A percentile compares a stretch with the other conserved stretches of the same genome.
phyloP scores from a whole-genome alignment of 1,140 invertebrate genomes.

The Teleopsis dalmanni region DNA sequence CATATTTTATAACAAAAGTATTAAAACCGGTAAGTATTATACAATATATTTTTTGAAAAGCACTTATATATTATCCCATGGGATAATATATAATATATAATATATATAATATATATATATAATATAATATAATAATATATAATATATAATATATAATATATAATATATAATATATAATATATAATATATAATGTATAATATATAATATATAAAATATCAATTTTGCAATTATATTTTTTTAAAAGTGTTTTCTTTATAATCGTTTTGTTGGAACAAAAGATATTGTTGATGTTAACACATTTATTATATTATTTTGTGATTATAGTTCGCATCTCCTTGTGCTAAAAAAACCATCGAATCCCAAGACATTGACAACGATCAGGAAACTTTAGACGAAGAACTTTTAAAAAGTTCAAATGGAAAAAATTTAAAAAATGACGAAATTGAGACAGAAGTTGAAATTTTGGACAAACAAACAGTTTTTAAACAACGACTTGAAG shows the following conservation, averaged over 20 bases:
- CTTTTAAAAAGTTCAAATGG: constrained; percentile 19
- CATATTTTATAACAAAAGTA: constrained; percentile 83
- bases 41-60: background rate
- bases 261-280: too few relatives aligned
- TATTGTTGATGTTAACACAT: too few relatives aligned
- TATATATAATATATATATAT: too few relatives aligned
- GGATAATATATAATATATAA: too few relatives aligned
- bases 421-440: constrained; percentile 9
- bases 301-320: background rate
- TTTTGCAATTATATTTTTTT: too few relatives aligned
- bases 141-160: too few relatives aligned
- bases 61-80: background rate
- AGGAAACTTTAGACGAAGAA: constrained; percentile 29
- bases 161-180: too few relatives aligned
- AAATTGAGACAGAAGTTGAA: background rate
- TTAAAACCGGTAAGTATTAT: constrained; percentile 65
- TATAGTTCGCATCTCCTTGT: constrained; percentile 32
- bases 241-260: too few relatives aligned
- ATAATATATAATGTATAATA: too few relatives aligned
- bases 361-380: constrained; percentile 12
- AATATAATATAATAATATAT: too few relatives aligned
- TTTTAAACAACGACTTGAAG: constrained; percentile 65
- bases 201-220: too few relatives aligned
- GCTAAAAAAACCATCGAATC: constrained; percentile 34
- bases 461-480: constrained; percentile 53